A percentile compares a stretch with the other conserved stretches of the same genome.
Conservation (phyloP, 2,797 vertebrate species). For the Carapus acus region DNA sequence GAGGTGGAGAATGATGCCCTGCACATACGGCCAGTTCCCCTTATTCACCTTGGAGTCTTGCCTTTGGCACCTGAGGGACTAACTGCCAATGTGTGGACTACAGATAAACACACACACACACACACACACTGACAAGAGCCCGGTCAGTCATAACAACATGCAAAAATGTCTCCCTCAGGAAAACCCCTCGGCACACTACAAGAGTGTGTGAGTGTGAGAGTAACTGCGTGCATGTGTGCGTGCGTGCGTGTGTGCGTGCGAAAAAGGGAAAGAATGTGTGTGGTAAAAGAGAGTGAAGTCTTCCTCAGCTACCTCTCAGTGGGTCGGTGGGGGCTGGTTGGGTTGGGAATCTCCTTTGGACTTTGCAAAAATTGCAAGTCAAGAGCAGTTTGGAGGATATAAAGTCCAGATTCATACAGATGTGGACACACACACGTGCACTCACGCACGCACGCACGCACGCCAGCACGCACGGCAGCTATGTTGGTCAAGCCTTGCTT, state of each 20-base stretch:
- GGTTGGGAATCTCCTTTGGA: no score
- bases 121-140: constrained; percentile 23
- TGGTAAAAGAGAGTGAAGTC: not conserved
- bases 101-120: constrained; percentile 31
- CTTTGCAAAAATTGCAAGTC: constrained; percentile 26
- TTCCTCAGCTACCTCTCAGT: not conserved
- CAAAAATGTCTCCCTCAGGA: constrained; percentile 19
- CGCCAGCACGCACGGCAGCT: no score
- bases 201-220: not conserved
- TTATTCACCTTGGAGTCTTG: constrained; percentile 22
- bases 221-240: not conserved
- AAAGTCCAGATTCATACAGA: no score
- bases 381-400: constrained; percentile 3
- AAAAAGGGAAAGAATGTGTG: not conserved
- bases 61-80: constrained; percentile 34
- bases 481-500: no score
- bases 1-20: constrained; percentile 33
- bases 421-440: no score
- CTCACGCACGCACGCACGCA: no score
- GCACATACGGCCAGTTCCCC: constrained; percentile 21
- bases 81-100: constrained; percentile 19
- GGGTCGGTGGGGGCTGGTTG: constrained; percentile 1
- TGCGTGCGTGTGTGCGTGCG: not conserved
- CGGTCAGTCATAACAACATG: constrained; percentile 34
- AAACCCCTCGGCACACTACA: constrained; percentile 12